These are phyloP conservation scores for Luidia sarsii DNA, from an alignment of 53 echinoderm and acorn worm genomes.

Conservation along the genomic window DNA sequence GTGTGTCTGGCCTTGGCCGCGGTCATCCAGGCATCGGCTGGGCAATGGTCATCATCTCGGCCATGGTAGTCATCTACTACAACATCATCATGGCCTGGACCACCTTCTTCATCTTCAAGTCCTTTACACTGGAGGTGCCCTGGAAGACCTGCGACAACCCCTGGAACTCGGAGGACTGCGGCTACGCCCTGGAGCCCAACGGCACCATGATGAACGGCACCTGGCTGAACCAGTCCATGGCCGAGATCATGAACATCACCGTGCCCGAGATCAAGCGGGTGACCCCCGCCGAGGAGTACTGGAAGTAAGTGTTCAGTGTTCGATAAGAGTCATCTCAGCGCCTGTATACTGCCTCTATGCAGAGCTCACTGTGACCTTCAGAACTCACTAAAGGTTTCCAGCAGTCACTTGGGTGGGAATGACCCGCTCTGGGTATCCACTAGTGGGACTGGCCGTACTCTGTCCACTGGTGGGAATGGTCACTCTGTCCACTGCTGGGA, in stretches of 20 bases:
- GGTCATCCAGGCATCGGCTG: conserved; percentile 80
- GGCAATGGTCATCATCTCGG: conserved; percentile 94
- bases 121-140: conserved; percentile 73
- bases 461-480: too few species aligned
- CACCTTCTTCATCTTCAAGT: conserved; percentile 77
- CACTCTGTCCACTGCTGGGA: too few species aligned
- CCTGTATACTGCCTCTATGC: too few species aligned
- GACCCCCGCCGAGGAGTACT: conserved; percentile 77
- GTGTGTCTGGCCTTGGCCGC: background rate
- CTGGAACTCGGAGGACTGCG: conserved; percentile 85
- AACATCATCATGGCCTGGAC: conserved; percentile 98
- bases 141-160: conserved; percentile 79
- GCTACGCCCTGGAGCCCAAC: background rate
- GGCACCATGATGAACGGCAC: conserved; percentile 24
- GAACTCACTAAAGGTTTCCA: too few species aligned
- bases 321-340: too few species aligned
- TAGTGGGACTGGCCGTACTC: too few species aligned
- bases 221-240: conserved; percentile 36
- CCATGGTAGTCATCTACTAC: conserved; percentile 92
- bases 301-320: too few species aligned
- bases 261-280: conserved; percentile 8
- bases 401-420: too few species aligned
- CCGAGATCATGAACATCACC: conserved; percentile 1
- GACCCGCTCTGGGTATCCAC: too few species aligned
- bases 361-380: too few species aligned